These are phyloP conservation scores for Gallirallus australis DNA, from an alignment of 2,797 vertebrate genomes.

Conservation along the genomic window DNA sequence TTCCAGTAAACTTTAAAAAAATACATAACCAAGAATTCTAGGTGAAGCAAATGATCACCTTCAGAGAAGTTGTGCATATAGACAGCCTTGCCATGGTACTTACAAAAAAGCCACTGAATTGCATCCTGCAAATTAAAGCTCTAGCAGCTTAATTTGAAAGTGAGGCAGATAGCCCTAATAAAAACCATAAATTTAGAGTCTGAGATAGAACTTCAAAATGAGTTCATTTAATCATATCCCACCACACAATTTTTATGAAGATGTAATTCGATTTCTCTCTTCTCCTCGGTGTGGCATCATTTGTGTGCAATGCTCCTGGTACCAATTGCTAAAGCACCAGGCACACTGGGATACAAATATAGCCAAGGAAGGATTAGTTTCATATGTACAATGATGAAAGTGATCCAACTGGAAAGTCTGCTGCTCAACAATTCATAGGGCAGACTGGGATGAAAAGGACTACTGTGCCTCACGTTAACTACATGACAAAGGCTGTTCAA, in stretches of 20 bases:
- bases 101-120: not conserved
- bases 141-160: conserved; percentile 50
- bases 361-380: conserved; percentile 21
- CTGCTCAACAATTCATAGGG: conserved; percentile 21
- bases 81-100: not conserved
- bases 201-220: conserved; percentile 63
- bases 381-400: not conserved
- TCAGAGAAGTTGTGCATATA: not conserved
- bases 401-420: conserved; percentile 24
- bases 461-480: not conserved
- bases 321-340: not conserved
- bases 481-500: not conserved
- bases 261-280: not conserved
- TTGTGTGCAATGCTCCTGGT: not conserved
- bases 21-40: not conserved
- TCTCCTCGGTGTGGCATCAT: not conserved
- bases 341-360: not conserved
- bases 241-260: not conserved
- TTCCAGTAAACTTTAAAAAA: conserved; percentile 20
- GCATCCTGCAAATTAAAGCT: conserved; percentile 16
- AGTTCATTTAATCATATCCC: conserved; percentile 27
- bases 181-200: not conserved
- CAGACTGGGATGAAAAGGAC: not conserved
- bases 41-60: conserved; percentile 45
- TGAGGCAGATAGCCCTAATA: conserved; percentile 10